phyloP scores from a whole-genome alignment of 1,140 invertebrate genomes.

The Macrotrachela quadricornifera region DNA sequence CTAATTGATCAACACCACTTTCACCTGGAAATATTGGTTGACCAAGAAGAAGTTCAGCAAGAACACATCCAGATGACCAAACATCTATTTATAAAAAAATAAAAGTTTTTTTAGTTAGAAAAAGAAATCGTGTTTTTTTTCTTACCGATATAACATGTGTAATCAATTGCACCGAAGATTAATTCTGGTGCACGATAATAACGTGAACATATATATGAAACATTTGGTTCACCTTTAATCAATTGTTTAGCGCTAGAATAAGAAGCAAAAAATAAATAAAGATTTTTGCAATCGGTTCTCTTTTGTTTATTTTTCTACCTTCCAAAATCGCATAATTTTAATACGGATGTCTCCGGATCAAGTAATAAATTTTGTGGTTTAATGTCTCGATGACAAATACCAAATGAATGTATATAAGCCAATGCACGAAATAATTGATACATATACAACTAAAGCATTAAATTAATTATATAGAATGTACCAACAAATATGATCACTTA shows the following conservation, averaged over 20 bases:
- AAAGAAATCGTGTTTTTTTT: slow-evolving; percentile 15
- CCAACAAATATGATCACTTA: too few species aligned
- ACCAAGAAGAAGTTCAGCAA: slow-evolving; percentile 82
- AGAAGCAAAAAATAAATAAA: slow-evolving; percentile 2
- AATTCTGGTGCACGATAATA: slow-evolving; percentile 96
- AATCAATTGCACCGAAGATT: slow-evolving; percentile 98
- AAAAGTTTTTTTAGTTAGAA: too few species aligned
- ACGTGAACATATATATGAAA: slow-evolving; percentile 97
- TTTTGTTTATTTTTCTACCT: slow-evolving; percentile 22
- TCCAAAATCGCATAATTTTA: slow-evolving; percentile 98
- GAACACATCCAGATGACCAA: slow-evolving; percentile 93
- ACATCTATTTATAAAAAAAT: slow-evolving; percentile 45
- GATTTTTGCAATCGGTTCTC: slow-evolving; percentile 17
- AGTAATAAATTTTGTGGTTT: slow-evolving; percentile 95
- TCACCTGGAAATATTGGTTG: slow-evolving; percentile 98
- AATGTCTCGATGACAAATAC: slow-evolving; percentile 97
- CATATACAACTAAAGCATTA: slow-evolving; percentile 47
- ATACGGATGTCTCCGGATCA: slow-evolving; percentile 81
- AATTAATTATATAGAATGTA: too few species aligned
- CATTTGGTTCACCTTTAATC: slow-evolving; percentile 91
- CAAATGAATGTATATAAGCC: slow-evolving; percentile 92
- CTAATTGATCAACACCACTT: slow-evolving; percentile 92
- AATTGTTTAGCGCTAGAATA: slow-evolving; percentile 66
- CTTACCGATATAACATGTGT: slow-evolving; percentile 47
- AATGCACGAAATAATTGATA: slow-evolving; percentile 97